Base-by-base conservation (phyloP, 2,113 vertebrate genomes). In the Rhagologus leucostigma region DNA sequence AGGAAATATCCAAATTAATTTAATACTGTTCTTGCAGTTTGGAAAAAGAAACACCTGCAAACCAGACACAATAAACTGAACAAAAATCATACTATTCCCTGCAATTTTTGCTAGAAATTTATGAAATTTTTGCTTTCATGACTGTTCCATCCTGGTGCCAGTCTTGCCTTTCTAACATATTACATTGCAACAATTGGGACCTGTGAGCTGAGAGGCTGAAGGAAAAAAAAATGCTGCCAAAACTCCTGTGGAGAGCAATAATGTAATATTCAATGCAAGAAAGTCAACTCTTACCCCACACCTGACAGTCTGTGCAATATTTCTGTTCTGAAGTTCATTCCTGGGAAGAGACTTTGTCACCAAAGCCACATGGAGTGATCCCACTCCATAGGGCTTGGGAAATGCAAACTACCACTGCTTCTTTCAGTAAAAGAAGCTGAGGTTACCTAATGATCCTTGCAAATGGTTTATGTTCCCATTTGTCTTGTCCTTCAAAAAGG, bases 1-100 rank as follows among this genome's bases (percentile, higher is more conserved):
- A 84, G 44, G 80, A 89, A 93, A 93, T 68, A 76, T 53, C 86
- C 68, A 84, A 74, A 89, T 70, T 74, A 39, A 84, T 90, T 84
- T 63, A 86, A 74, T 94, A 80, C 41, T 88, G 76, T 83, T 56
- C 64, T 90, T 81, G 23, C 52, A 17, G 69, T 93, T 74, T 81
- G 47, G 46, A 82, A 68, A 29, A 49, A 90, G 29, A 62, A 84
- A 78, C 49, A 93, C 86, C 93, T 95, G 68, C 44, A 63, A 84
- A 82, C 35, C 35, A 49, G 10, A 35, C 33, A 52, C 5, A 50
- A 59, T 26, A 77, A 74, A 47, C 6, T 2, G 13, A 81, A 60
- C 27, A 80, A 67, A 92, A 88, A 20, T 41, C 10, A 29, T 15
- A 12, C 18, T 13, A 7, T 50, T 83, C 15, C 17, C 35, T 71